Percentiles rank a stretch among this genome's conserved stretches.
Conservation (phyloP, 2,113 vertebrate species). For the Ibidorhyncha struthersii region DNA sequence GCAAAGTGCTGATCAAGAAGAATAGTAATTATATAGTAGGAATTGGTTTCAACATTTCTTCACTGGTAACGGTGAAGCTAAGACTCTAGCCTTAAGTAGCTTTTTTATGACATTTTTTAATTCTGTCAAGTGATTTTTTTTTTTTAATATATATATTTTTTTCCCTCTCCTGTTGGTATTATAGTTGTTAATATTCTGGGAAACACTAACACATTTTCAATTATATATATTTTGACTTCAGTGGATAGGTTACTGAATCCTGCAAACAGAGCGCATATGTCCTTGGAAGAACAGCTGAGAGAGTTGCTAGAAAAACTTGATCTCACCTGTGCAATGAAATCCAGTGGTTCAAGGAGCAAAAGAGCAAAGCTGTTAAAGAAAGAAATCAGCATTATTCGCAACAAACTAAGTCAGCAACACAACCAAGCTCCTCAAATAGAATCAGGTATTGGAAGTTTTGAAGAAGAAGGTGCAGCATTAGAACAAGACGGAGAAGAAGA, state of each 20-base stretch:
- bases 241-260: constrained; percentile 91
- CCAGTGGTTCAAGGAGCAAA: constrained; percentile 93
- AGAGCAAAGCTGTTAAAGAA: constrained; percentile 92
- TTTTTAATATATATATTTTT: too few species aligned
- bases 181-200: background rate
- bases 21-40: background rate
- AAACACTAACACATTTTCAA: background rate
- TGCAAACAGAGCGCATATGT: constrained; percentile 84
- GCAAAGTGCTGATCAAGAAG: background rate
- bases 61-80: background rate
- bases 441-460: constrained; percentile 69
- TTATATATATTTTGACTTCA: constrained; percentile 64
- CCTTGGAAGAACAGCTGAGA: constrained; percentile 89
- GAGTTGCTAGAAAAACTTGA: constrained; percentile 94
- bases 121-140: background rate
- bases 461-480: constrained; percentile 73
- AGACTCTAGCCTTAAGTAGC: background rate
- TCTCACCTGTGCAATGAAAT: constrained; percentile 93
- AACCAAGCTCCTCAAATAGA: constrained; percentile 70
- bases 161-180: background rate
- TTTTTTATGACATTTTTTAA: background rate
- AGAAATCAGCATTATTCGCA: constrained; percentile 88
- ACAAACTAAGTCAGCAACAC: constrained; percentile 85
- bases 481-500: constrained; percentile 77
- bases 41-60: background rate